These are phyloP conservation scores for Bruchidius siliquastri DNA, from an alignment of 2,888 invertebrate species.

Conservation along the genomic window DNA sequence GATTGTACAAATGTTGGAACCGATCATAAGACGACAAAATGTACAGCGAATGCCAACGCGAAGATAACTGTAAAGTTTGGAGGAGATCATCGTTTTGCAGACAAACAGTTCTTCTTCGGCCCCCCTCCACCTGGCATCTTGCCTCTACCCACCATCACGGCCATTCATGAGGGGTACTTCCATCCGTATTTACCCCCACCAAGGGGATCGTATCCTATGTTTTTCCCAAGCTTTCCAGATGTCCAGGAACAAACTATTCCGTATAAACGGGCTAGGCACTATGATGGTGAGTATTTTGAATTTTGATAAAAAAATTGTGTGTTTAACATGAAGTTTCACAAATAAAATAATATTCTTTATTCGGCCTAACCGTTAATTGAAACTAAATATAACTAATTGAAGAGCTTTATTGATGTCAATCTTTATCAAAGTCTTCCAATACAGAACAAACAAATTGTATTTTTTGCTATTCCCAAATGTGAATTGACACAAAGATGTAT, in stretches of 20 bases:
- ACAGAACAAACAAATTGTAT: too few relatives aligned
- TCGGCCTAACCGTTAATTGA: too few relatives aligned
- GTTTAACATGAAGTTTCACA: too few relatives aligned
- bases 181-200: background rate
- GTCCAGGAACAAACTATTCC: background rate
- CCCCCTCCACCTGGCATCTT: conserved; percentile 1
- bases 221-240: background rate
- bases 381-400: too few relatives aligned
- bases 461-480: too few relatives aligned
- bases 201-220: background rate
- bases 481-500: too few relatives aligned
- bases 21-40: conserved; percentile 26
- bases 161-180: background rate
- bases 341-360: too few relatives aligned
- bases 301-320: too few relatives aligned
- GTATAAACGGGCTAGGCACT: background rate
- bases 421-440: too few relatives aligned
- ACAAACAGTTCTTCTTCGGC: background rate
- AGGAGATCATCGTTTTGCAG: conserved; percentile 4
- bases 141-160: background rate
- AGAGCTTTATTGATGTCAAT: too few relatives aligned
- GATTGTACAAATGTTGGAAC: conserved; percentile 5
- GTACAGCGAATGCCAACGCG: conserved; percentile 21
- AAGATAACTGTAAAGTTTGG: conserved; percentile 33
- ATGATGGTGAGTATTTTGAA: background rate